Evolutionary conservation across 2,113 vertebrate species (phyloP), one percentile per base, ranked within the genome.

Genomic region (Tetraodon nigroviridis): DNA sequence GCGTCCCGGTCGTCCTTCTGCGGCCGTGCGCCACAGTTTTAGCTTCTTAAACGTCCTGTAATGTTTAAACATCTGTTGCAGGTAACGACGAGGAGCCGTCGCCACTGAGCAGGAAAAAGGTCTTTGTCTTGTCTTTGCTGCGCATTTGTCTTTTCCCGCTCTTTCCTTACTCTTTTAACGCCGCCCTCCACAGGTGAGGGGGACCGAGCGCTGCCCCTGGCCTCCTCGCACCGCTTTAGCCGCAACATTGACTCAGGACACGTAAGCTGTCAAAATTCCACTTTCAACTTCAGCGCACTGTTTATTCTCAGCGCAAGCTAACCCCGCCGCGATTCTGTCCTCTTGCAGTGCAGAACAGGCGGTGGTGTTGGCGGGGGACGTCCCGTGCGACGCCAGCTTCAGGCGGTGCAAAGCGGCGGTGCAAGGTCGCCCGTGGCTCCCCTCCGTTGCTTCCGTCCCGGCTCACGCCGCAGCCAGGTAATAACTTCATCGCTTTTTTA

Each of bases 31-130:
- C 8, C 10, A 37, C 8, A 2, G 11, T 37, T 37, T 37, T 37
- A n/a, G 11, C 32, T 11, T 12, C 4, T 37, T 8, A 1, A 12
- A 1, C 32, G 4, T 37, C 32, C 32, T 37, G 7, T 11, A 37
- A 8, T 12, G 32, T 64, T n/a, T 77, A 2, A 24, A 65, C 62
- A 16, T 57, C 4, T 58, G 18, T 40, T 79, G 14, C 73, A 97
- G 95, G 89, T 85, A 90, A 86, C 53, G 71, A 88, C 68, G 88
- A 88, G 14, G 81, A 80, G 51, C 76, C 85, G 54, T 76, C 80
- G 60, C 78, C 83, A 61, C 40, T 84, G 64, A 92, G 86, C 83
- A 90, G 83, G 50, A 91, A 90, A 79, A 93, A 94, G 95, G 94
- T 98, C 71, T 13, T 49, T 44, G 14, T 15, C 8, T 37, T 10